A percentile compares a stretch with the other conserved stretches of the same genome.
phyloP scores from a whole-genome alignment of 2,797 vertebrate genomes.

The Mycteria americana region DNA sequence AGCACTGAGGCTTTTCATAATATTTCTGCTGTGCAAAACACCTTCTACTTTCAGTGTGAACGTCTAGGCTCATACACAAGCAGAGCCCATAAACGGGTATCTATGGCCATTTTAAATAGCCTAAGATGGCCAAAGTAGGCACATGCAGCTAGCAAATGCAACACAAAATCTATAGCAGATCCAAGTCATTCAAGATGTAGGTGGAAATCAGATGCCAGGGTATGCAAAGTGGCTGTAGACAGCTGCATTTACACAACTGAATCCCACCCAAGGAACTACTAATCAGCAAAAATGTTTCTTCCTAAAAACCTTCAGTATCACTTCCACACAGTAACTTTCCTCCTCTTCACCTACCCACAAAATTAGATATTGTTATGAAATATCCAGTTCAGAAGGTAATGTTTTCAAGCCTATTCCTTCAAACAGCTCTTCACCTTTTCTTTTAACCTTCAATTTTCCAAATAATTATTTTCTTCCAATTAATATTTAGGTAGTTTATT shows the following conservation, averaged over 20 bases:
- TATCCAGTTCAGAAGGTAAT: neutral
- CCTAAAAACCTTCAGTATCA: neutral
- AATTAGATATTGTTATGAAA: neutral
- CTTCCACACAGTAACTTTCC: neutral
- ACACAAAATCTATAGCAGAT: neutral
- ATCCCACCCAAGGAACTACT: neutral
- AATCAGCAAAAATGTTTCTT: neutral
- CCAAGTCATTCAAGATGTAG: neutral
- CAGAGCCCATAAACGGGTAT: neutral
- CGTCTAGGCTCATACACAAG: neutral
- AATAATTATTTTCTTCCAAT: neutral
- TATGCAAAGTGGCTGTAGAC: neutral
- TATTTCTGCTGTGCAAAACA: neutral
- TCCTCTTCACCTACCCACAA: neutral
- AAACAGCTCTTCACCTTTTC: neutral
- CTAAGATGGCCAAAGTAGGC: neutral
- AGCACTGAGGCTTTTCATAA: neutral
- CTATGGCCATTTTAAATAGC: neutral
- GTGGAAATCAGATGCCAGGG: neutral
- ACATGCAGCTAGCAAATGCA: neutral
- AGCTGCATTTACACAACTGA: neutral
- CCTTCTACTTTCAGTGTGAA: neutral
- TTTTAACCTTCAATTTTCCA: neutral
- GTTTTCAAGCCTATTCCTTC: neutral
- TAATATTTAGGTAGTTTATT: neutral